Base-by-base conservation (phyloP, 2,888 invertebrate species). In the Hypomecis punctinalis region DNA sequence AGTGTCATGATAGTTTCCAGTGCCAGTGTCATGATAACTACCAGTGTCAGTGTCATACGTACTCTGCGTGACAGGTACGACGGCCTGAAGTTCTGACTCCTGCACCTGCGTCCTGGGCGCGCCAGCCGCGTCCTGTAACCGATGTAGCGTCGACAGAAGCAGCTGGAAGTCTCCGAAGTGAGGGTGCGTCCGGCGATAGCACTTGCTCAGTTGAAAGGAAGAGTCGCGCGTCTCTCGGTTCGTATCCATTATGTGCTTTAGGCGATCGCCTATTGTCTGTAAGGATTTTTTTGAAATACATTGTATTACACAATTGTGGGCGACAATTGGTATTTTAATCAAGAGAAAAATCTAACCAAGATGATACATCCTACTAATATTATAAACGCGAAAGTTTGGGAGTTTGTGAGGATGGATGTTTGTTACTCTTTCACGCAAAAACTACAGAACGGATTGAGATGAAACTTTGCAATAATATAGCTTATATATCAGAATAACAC, bases 121-220 rank as follows among this genome's bases (percentile, higher is more conserved):
- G 0, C 81, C 85, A 0, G 66, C 71, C 0, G 71, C 74, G 61
- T 86, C 86, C 68, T 89, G 80, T 0, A 87, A 39, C 1, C 62
- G 57, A 59, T 90, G 85, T 9, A 88, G 67, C 0, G 82, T 81
- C 0, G 78, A 65, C 71, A 85, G 53, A 0, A 91, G 83, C 11
- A 89, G 48, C 52, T 86, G 82, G 74, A 88, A 90, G 78, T 91
- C 91, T 0, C 77, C 83, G 61, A 78, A 81, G 70, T 91, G 90
- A 0, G 91, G 90, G 59, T 88, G 81, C 6, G 62, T 63, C 49
- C 75, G 79, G 0, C 90, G 83, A 71, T 86, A 86, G 0, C 51
- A 39, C 23, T 70, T 71, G 39, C 77, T 86, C 45, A 88, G 61
- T 11, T 68, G 63, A 69, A 78, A 82, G 37, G 78, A 73, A 0